Percentiles rank a stretch among this genome's conserved stretches.
Evolutionary conservation across 2,113 vertebrate genomes (phyloP).

Genomic region (Ploceus nigricollis): DNA sequence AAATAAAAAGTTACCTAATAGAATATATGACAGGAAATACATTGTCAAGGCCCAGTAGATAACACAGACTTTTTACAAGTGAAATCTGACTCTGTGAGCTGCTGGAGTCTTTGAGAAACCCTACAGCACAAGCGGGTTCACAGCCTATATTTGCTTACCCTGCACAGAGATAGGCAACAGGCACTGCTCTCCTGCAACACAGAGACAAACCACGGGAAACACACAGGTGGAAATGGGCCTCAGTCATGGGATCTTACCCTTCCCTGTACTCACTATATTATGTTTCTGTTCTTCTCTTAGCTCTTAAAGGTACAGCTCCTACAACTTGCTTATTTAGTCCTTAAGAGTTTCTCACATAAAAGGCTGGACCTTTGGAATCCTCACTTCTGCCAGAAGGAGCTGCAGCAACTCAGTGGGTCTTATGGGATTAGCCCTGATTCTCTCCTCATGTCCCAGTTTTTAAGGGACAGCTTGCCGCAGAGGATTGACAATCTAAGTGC

Average conservation of each 20-base stretch:
- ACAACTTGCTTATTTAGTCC: neutral
- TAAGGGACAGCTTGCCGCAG: neutral
- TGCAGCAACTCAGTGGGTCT: neutral
- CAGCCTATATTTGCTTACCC: neutral
- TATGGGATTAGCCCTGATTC: neutral
- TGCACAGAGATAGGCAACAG: neutral
- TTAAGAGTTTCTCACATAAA: neutral
- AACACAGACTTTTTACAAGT: neutral
- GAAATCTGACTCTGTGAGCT: fast-evolving
- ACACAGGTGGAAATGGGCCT: neutral
- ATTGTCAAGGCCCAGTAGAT: neutral
- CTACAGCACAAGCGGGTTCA: neutral
- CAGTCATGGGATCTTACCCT: fast-evolving
- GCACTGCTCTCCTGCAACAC: fast-evolving
- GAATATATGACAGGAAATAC: neutral
- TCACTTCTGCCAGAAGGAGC: neutral
- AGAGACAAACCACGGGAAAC: neutral
- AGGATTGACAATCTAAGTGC: neutral
- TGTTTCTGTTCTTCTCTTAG: neutral
- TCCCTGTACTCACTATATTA: neutral
- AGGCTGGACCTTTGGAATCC: neutral
- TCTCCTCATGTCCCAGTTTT: neutral
- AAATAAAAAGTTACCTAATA: neutral
- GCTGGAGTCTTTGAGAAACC: neutral
- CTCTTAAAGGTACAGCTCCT: neutral